Evolutionary conservation across 2,888 invertebrate genomes (phyloP), one percentile per base, ranked within the genome.

Genomic region (Ditylenchus weischeri): DNA sequence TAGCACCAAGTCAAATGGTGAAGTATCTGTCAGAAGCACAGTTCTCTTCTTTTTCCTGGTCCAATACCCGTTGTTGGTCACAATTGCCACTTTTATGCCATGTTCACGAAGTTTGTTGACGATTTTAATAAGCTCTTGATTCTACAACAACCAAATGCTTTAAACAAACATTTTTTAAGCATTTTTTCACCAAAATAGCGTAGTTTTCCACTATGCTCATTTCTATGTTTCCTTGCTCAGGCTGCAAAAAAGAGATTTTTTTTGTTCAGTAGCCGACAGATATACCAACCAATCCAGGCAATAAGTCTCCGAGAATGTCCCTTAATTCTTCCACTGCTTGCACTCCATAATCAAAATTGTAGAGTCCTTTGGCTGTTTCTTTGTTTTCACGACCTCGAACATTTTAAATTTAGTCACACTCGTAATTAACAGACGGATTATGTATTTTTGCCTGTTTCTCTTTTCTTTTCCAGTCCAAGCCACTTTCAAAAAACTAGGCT

Each of bases 1-100:
- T 18, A 62, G n/a, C 21, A 62, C 62, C 18, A 62, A 6, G 38
- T 62, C 62, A 6, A 51, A 62, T n/a, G 18, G n/a, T 18, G 62
- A 62, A 51, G 38, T 19, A 6, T 62, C 62, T 3, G 21, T n/a
- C 3, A 62, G 18, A 18, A 62, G n/a, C 5, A 62, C 21, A 18
- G 62, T 35, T 35, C 62, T 23, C 21, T 62, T 59, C 38, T 57
- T 35, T n/a, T 62, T 62, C n/a, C 23, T 43, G 50, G 29, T 29
- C 57, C 36, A 62, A 57, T 51, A 62, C 18, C 62, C 62, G 57
- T 62, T 62, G 21, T 62, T 62, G n/a, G 62, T 62, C 18, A 62
- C 21, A 23, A 62, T 35, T 5, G 57, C 62, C 51, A 51, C 62
- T 62, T 62, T 62, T n/a, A 57, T 18, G n/a, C 62, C 62, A 6